phyloP scores from a whole-genome alignment of 2,888 invertebrate genomes.

The Pedicia rivosa region DNA sequence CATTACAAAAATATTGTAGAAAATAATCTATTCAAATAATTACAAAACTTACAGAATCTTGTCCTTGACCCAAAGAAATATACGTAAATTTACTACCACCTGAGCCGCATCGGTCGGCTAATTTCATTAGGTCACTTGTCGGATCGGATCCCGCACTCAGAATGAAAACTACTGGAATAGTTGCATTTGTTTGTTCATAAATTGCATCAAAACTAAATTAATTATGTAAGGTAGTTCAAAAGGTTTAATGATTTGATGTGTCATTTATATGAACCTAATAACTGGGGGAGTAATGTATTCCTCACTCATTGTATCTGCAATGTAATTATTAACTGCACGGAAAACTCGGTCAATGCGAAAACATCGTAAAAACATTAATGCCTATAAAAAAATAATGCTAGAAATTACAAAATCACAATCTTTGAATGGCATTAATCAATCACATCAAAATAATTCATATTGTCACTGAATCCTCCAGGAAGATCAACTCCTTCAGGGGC shows the following conservation, averaged over 20 bases:
- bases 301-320: slow-evolving; percentile 69
- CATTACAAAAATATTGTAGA: slow-evolving; percentile 6
- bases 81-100: slow-evolving; percentile 69
- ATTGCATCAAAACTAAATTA: slow-evolving; percentile 74
- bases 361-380: slow-evolving; percentile 72
- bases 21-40: neutral
- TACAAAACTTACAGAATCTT: slow-evolving; percentile 51
- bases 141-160: slow-evolving; percentile 91
- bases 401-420: too few species aligned
- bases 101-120: slow-evolving; percentile 52
- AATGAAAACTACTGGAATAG: slow-evolving; percentile 81
- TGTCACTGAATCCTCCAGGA: slow-evolving; percentile 54
- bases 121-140: slow-evolving; percentile 66
- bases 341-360: slow-evolving; percentile 82
- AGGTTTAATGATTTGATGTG: slow-evolving; percentile 63
- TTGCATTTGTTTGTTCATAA: slow-evolving; percentile 67
- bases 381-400: slow-evolving; percentile 37
- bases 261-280: slow-evolving; percentile 62
- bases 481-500: slow-evolving; percentile 55
- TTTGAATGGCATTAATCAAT: neutral
- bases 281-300: slow-evolving; percentile 80
- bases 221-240: slow-evolving; percentile 89
- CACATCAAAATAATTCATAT: slow-evolving; percentile 41
- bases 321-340: slow-evolving; percentile 69
- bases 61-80: slow-evolving; percentile 85